Evolutionary conservation across 2,888 invertebrate species (phyloP), one percentile per base, ranked within the genome.

Genomic region (Capitulum mitella): DNA sequence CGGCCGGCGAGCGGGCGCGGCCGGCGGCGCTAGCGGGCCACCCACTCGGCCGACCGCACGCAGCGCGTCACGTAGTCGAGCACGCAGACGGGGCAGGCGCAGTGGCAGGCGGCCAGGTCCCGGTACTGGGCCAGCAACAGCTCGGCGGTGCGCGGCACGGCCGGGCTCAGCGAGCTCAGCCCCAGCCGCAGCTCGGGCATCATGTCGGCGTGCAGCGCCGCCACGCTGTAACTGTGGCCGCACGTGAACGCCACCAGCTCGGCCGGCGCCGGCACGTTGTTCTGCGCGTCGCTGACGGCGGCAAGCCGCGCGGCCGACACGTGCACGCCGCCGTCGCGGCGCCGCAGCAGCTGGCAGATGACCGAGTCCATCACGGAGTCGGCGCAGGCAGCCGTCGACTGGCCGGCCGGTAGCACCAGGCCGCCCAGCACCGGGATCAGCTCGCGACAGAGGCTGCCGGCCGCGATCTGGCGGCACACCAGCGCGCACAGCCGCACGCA

Each of bases 121-220:
- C 70, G 34, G 37, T 70, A 70, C 40, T 70, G 70, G 22, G 37
- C 70, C 70, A 70, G 37, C 70, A 70, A 40, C 70, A 70, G 70
- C 37, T 34, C 37, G 5, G 70, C 70, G 19, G 70, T 70, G 26
- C 70, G 70, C 70, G 70, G 70, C 8, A 70, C 26, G 26, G 70
- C 37, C 6, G 26, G 70, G 5, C 22, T 14, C 70, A 70, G 70
- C 26, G n/a, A 29, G 8, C 37, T 26, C 40, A 70, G 70, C 19
- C 70, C 70, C 26, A 70, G 14, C 22, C 70, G 34, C 70, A 70
- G 37, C 40, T 40, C 29, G 22, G 70, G 70, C 70, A 70, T 37
- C 70, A 10, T 14, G 70, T 70, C 70, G 70, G 34, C 70, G 16
- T 19, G 37, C 70, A 70, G 70, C 70, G n/a, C 29, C 22, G 70